phyloP scores from a whole-genome alignment of 2,797 vertebrate species.

The Gymnoscopelus microlampas region DNA sequence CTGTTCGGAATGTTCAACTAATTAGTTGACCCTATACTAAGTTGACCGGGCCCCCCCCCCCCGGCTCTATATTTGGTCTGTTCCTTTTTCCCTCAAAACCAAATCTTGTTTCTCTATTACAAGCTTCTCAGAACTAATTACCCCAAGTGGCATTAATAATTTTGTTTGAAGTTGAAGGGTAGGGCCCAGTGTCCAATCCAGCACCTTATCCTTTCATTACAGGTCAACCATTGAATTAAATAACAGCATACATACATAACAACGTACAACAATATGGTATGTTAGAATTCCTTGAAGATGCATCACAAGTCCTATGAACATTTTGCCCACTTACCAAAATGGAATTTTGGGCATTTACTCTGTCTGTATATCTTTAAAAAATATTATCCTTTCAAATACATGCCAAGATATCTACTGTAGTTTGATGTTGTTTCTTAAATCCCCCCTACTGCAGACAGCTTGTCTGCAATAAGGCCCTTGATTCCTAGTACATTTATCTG shows the following conservation, averaged over 20 bases:
- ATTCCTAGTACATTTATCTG: conserved; percentile 54
- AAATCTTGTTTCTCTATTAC: too few species aligned
- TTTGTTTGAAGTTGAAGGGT: too few species aligned
- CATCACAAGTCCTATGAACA: not conserved
- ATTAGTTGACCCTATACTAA: too few species aligned
- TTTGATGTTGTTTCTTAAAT: not conserved
- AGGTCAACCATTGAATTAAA: not conserved
- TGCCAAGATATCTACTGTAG: conserved; percentile 4
- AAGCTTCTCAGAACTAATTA: too few species aligned
- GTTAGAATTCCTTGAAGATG: not conserved
- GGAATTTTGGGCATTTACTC: not conserved
- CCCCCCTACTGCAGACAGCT: conserved; percentile 24
- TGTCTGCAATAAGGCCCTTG: conserved; percentile 38
- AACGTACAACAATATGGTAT: not conserved
- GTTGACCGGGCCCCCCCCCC: too few species aligned
- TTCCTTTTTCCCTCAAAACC: too few species aligned
- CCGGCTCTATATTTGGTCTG: too few species aligned
- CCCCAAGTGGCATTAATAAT: too few species aligned
- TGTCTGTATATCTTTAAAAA: not conserved
- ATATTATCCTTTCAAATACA: conserved; percentile 6
- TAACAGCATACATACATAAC: not conserved
- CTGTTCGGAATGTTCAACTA: too few species aligned
- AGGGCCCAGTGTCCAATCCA: too few species aligned
- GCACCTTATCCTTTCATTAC: too few species aligned
- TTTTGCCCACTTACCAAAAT: not conserved